A percentile compares a stretch with the other conserved stretches of the same genome.
Evolutionary conservation across 2,888 invertebrate species (phyloP).

Genomic region (Branchellion lobata): DNA sequence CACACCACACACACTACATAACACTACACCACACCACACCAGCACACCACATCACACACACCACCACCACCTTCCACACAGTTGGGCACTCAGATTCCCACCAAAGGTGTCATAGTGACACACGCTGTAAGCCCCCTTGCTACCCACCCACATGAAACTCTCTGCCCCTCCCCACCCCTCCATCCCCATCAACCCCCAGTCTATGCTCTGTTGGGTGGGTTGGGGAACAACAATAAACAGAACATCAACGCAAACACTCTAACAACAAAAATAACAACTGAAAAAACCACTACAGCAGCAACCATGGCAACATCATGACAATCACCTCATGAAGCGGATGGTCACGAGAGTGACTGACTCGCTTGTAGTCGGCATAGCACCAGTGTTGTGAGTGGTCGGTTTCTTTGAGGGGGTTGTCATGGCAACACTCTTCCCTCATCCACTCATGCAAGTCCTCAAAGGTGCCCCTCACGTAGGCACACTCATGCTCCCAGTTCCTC

Average conservation of each 20-base stretch:
- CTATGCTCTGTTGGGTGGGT: constrained; percentile 51
- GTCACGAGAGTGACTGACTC: too few species aligned
- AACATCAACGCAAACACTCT: too few species aligned
- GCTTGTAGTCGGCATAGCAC: constrained; percentile 82
- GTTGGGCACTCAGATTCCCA: constrained; percentile 84
- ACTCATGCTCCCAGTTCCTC: neutral
- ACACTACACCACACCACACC: too few species aligned
- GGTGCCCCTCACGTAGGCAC: neutral
- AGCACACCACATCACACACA: constrained; percentile 3
- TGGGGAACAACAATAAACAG: neutral
- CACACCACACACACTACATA: neutral
- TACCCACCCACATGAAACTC: constrained; percentile 77
- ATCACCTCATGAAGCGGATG: neutral
- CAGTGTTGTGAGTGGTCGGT: constrained; percentile 65
- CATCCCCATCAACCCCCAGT: constrained; percentile 68
- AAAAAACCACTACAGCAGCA: too few species aligned
- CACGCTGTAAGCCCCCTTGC: constrained; percentile 82
- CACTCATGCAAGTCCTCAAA: constrained; percentile 53
- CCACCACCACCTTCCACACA: constrained; percentile 73
- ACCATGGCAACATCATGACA: neutral
- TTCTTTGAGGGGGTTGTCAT: constrained; percentile 54
- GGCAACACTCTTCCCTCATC: constrained; percentile 52
- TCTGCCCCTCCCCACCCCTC: constrained; percentile 70
- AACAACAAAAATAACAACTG: too few species aligned
- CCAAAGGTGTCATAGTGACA: constrained; percentile 93